These are phyloP conservation scores for Picus viridis DNA, from an alignment of 2,797 vertebrate species.

Conservation along the genomic window DNA sequence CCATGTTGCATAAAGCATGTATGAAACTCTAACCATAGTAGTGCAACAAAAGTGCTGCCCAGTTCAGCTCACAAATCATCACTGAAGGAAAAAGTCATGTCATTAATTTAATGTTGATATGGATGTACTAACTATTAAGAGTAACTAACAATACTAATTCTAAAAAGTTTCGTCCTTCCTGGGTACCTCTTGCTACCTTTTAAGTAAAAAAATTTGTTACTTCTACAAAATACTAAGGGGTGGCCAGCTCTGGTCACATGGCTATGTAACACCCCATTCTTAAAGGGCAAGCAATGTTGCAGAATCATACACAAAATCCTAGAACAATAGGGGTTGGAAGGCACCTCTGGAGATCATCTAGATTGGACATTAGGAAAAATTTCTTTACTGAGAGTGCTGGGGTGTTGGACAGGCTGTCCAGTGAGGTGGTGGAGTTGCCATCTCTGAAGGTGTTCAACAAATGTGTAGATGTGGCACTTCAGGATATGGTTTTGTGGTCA, in stretches of 20 bases:
- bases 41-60: not conserved
- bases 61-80: not conserved
- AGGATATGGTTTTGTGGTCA: too few relatives aligned
- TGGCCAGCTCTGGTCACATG: not conserved
- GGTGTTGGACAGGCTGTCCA: too few relatives aligned
- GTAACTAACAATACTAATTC: not conserved
- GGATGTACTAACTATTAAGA: not conserved
- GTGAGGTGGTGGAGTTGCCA: too few relatives aligned
- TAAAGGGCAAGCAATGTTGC: not conserved
- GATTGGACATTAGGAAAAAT: too few relatives aligned
- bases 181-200: not conserved
- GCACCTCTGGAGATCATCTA: too few relatives aligned
- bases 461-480: too few relatives aligned
- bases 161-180: not conserved
- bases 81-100: not conserved
- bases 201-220: not conserved
- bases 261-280: not conserved
- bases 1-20: not conserved
- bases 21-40: not conserved
- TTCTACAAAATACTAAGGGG: not conserved
- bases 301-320: too few relatives aligned
- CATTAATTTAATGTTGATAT: not conserved
- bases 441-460: too few relatives aligned
- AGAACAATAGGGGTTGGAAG: too few relatives aligned
- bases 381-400: too few relatives aligned